phyloP scores from a whole-genome alignment of 2,888 invertebrate genomes.

The Drosophila atroscutellata region DNA sequence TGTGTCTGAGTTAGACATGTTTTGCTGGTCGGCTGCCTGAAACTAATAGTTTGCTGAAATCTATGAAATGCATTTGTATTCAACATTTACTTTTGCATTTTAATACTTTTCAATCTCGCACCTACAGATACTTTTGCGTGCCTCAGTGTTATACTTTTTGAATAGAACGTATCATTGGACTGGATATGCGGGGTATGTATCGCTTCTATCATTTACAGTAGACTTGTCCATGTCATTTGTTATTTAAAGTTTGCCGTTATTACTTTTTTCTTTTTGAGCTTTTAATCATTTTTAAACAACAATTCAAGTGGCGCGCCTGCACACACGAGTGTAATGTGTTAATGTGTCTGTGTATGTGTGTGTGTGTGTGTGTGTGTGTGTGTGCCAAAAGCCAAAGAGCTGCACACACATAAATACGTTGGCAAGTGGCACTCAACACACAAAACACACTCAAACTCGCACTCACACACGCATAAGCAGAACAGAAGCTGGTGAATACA shows the following conservation, averaged over 20 bases:
- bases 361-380: constrained; percentile 7
- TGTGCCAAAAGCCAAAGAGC: constrained; percentile 59
- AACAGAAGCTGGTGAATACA: constrained; percentile 14
- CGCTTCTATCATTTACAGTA: constrained; percentile 3
- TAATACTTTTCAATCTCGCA: not conserved
- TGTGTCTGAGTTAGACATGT: not conserved
- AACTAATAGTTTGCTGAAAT: not conserved
- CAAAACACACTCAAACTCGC: constrained; percentile 44
- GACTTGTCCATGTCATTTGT: constrained; percentile 3
- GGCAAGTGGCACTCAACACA: constrained; percentile 66
- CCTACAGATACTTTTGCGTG: not conserved
- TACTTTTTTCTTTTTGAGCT: constrained; percentile 37
- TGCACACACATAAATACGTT: constrained; percentile 33
- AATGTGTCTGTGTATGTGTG: not conserved
- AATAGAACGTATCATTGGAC: not conserved
- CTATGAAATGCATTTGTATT: not conserved
- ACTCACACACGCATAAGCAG: constrained; percentile 13
- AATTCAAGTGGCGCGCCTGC: constrained; percentile 62
- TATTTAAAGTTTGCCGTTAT: constrained; percentile 37
- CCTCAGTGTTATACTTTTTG: not conserved
- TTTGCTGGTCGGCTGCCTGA: not conserved
- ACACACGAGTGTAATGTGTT: constrained; percentile 44
- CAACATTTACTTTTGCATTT: not conserved
- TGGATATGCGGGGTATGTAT: constrained; percentile 18
- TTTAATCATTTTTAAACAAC: constrained; percentile 74